A percentile compares a stretch with the other conserved stretches of the same genome.
Conservation (phyloP, 2,888 invertebrate genomes). For the Pimpla rufipes region DNA sequence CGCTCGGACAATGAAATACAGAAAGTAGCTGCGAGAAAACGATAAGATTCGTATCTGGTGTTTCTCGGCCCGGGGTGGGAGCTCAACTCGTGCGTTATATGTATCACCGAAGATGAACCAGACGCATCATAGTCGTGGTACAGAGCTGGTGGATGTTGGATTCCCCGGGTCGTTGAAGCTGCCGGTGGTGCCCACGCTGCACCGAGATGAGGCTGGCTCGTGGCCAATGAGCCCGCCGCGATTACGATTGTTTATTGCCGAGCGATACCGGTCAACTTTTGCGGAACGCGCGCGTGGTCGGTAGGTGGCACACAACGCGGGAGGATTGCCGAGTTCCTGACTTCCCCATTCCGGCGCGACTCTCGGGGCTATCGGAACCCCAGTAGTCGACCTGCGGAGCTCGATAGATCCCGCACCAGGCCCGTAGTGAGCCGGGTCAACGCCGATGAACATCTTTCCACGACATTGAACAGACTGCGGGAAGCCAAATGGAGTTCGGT, state of each 20-base stretch:
- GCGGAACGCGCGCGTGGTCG: conserved; percentile 72
- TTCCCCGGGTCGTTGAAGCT: conserved; percentile 55
- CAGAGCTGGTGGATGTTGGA: conserved; percentile 34
- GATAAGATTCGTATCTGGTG: conserved; percentile 19
- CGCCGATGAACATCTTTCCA: conserved; percentile 79
- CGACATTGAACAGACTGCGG: conserved; percentile 75
- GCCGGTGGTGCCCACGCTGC: conserved; percentile 45
- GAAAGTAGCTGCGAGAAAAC: not conserved
- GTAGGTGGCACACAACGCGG: conserved; percentile 49
- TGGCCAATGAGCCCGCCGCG: conserved; percentile 75
- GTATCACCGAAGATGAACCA: conserved; percentile 19
- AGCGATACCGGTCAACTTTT: conserved; percentile 79
- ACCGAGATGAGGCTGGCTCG: conserved; percentile 69
- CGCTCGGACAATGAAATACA: conserved; percentile 1
- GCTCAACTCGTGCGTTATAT: conserved; percentile 12
- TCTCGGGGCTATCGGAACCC: conserved; percentile 42
- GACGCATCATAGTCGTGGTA: conserved; percentile 10
- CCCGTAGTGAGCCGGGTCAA: conserved; percentile 69
- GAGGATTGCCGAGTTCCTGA: conserved; percentile 64
- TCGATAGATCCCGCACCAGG: conserved; percentile 37
- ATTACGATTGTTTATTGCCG: conserved; percentile 80
- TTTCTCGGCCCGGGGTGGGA: conserved; percentile 17
- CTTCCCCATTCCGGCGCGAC: conserved; percentile 44
- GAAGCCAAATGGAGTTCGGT: conserved; percentile 70
- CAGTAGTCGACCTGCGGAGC: conserved; percentile 53